Percentiles rank a stretch among this genome's conserved stretches.
Evolutionary conservation across 2,888 invertebrate species (phyloP).

Genomic region (Torymus tubicola): DNA sequence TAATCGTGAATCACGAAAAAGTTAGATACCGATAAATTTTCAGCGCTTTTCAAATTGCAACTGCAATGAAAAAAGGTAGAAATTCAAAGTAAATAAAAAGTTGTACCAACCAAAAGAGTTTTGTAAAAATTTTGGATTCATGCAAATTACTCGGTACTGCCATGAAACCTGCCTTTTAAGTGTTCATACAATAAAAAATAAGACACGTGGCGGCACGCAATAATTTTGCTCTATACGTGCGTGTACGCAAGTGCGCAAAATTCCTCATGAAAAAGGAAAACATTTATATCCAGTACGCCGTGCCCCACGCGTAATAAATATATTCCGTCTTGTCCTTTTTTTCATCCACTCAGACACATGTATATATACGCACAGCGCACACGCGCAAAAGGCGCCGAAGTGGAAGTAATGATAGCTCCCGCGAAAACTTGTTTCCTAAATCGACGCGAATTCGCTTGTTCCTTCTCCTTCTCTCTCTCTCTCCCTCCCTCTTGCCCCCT

Average conservation of each 20-base stretch:
- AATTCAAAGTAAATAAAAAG: too few species aligned
- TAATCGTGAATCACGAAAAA: too few species aligned
- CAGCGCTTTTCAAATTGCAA: too few species aligned
- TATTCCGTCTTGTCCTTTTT: conserved; percentile 8
- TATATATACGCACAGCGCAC: too few species aligned
- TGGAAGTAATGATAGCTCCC: conserved; percentile 21
- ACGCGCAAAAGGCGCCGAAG: conserved; percentile 23
- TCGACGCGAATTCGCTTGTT: conserved; percentile 34
- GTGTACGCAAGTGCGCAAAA: not conserved
- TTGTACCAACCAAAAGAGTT: too few species aligned
- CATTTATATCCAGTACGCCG: not conserved
- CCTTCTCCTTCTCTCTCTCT: not conserved
- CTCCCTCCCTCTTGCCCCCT: not conserved
- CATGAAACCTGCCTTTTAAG: too few species aligned
- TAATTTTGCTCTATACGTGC: conserved; percentile 7
- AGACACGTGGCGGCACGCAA: not conserved
- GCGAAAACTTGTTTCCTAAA: conserved; percentile 41
- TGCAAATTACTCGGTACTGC: too few species aligned
- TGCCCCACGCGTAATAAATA: conserved; percentile 8
- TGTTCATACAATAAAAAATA: too few species aligned
- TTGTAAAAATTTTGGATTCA: too few species aligned
- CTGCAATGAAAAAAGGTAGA: too few species aligned
- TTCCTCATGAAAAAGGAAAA: conserved; percentile 20
- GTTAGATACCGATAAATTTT: too few species aligned
- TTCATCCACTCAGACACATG: not conserved